These are phyloP conservation scores for Xylocampa areola DNA, from an alignment of 2,888 invertebrate species.

Conservation along the genomic window DNA sequence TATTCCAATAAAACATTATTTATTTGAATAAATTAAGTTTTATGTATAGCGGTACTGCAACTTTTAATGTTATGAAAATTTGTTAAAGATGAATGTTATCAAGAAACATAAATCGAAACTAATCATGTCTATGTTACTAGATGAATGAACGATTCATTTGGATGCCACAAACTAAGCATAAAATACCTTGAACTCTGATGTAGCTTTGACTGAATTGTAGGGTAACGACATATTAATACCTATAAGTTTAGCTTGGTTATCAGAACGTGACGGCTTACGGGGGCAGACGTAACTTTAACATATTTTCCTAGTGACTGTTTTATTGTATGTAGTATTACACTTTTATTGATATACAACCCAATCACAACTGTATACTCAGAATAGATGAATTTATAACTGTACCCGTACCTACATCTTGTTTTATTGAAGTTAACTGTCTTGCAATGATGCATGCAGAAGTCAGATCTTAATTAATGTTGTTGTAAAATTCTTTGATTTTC, in stretches of 20 bases:
- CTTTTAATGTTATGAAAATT: neutral
- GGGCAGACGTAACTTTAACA: conserved; percentile 30
- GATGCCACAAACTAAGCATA: conserved; percentile 33
- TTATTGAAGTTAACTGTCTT: no score
- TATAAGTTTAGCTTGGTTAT: conserved; percentile 33
- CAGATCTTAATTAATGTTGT: no score
- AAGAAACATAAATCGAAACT: conserved; percentile 10
- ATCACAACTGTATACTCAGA: conserved; percentile 8
- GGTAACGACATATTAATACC: conserved; percentile 58
- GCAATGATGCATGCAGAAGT: no score
- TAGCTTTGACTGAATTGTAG: conserved; percentile 38
- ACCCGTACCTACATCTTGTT: conserved; percentile 3
- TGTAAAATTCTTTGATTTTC: no score
- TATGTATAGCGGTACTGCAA: conserved; percentile 24
- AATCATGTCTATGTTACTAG: conserved; percentile 18
- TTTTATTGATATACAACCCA: conserved; percentile 40
- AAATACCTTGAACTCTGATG: conserved; percentile 53
- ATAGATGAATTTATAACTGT: conserved; percentile 27
- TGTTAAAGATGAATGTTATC: conserved; percentile 21
- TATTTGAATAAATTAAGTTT: conserved; percentile 32
- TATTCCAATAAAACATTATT: conserved; percentile 3
- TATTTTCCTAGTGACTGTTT: conserved; percentile 37
- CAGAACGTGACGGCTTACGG: conserved; percentile 40
- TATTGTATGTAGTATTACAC: conserved; percentile 33
- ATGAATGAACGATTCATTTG: conserved; percentile 45